A percentile compares a stretch with the other conserved stretches of the same genome.
Evolutionary conservation across 35 echinoderm and acorn worm species (phyloP).

Genomic region (Hemicentrotus pulcherrimus): DNA sequence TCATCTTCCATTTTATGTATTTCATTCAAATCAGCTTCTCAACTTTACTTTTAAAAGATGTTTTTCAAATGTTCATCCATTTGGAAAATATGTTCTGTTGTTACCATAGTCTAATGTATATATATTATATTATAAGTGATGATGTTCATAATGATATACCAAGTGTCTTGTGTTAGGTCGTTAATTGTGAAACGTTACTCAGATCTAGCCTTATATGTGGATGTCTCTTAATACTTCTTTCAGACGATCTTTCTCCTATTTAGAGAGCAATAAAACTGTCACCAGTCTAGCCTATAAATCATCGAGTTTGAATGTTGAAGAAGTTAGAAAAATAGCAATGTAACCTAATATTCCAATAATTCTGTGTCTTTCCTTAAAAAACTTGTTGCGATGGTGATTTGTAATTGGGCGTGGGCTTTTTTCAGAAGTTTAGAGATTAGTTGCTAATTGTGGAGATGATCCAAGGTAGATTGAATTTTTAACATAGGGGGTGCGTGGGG

Average conservation of each 20-base stretch:
- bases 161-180: not conserved
- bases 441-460: not conserved
- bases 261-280: not conserved
- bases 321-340: not conserved
- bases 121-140: not conserved
- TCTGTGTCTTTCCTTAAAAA: not conserved
- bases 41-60: not conserved
- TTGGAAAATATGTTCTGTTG: not conserved
- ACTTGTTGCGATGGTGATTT: not conserved
- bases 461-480: not conserved
- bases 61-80: not conserved
- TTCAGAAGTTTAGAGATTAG: not conserved
- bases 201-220: not conserved
- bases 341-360: not conserved
- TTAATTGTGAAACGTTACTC: not conserved
- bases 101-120: not conserved
- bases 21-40: not conserved
- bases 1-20: not conserved
- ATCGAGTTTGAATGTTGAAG: not conserved
- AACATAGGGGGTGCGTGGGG: not conserved
- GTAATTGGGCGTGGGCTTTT: not conserved
- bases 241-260: not conserved
- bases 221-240: not conserved
- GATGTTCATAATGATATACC: not conserved
- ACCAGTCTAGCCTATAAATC: not conserved